Percentiles rank a stretch among this genome's conserved stretches.
These are phyloP conservation scores for Pampus argenteus DNA, from an alignment of 2,797 vertebrate species.

Conservation along the genomic window DNA sequence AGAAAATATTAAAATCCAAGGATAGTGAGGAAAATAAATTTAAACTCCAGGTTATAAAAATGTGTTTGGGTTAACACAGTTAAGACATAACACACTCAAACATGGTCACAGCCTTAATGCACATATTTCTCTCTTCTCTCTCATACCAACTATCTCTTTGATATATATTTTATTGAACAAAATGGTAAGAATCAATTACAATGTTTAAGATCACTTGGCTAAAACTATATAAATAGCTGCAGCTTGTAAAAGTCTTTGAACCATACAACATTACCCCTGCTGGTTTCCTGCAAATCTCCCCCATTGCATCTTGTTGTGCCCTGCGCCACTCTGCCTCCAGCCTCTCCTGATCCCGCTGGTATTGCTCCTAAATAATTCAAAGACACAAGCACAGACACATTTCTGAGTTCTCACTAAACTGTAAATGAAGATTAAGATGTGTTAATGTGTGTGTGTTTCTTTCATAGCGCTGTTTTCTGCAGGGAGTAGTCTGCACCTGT, in stretches of 20 bases:
- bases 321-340: conserved; percentile 91
- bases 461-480: neutral
- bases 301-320: conserved; percentile 88
- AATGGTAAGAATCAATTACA: neutral
- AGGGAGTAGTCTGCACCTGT: conserved; percentile 84
- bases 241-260: conserved; percentile 1
- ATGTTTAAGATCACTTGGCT: neutral
- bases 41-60: neutral
- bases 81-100: neutral
- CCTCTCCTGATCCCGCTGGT: conserved; percentile 91
- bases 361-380: conserved; percentile 88
- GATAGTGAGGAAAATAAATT: neutral
- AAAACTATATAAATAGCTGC: neutral
- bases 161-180: neutral
- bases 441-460: neutral
- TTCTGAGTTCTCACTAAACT: neutral
- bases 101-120: neutral
- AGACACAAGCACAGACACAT: conserved; percentile 11
- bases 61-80: neutral
- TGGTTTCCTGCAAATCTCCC: conserved; percentile 79
- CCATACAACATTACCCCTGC: conserved; percentile 83
- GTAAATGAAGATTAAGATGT: neutral
- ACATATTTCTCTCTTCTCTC: neutral
- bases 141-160: neutral
- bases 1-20: neutral